Evolutionary conservation across 2,888 invertebrate genomes (phyloP).

Genomic region (Brenthis ino): DNA sequence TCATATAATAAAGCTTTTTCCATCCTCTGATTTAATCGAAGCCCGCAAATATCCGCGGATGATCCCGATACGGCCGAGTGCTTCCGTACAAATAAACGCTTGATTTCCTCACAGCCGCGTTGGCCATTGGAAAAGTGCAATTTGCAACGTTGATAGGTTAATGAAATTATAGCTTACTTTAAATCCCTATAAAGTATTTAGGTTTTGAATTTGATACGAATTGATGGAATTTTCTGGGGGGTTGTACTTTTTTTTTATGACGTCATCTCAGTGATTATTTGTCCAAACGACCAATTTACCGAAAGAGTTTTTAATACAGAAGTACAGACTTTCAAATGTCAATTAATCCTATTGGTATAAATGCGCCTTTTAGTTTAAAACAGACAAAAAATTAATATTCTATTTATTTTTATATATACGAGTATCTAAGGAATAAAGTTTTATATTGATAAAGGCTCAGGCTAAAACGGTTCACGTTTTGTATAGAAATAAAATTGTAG

Average conservation of each 20-base stretch:
- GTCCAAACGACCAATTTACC: too few species aligned
- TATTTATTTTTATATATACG: too few species aligned
- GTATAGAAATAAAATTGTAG: too few species aligned
- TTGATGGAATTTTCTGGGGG: background rate
- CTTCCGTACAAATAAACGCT: constrained; percentile 65
- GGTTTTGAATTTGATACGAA: background rate
- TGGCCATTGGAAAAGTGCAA: constrained; percentile 50
- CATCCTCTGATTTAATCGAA: constrained; percentile 45
- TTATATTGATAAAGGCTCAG: too few species aligned
- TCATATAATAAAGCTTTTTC: constrained; percentile 40
- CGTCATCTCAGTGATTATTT: background rate
- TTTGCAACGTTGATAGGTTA: constrained; percentile 48
- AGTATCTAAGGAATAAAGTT: too few species aligned
- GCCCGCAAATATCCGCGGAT: constrained; percentile 44
- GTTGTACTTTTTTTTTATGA: background rate
- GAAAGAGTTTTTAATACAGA: too few species aligned
- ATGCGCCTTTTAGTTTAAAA: too few species aligned
- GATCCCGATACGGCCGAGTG: constrained; percentile 51
- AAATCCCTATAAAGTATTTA: constrained; percentile 1
- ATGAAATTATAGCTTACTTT: constrained; percentile 49
- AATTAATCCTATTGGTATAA: background rate
- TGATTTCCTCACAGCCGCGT: constrained; percentile 62
- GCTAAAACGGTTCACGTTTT: too few species aligned
- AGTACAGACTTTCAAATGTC: background rate
- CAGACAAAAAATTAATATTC: too few species aligned